Evolutionary conservation across 2,113 vertebrate species (phyloP), one percentile per base, ranked within the genome.

Genomic region (Anhinga rufa): DNA sequence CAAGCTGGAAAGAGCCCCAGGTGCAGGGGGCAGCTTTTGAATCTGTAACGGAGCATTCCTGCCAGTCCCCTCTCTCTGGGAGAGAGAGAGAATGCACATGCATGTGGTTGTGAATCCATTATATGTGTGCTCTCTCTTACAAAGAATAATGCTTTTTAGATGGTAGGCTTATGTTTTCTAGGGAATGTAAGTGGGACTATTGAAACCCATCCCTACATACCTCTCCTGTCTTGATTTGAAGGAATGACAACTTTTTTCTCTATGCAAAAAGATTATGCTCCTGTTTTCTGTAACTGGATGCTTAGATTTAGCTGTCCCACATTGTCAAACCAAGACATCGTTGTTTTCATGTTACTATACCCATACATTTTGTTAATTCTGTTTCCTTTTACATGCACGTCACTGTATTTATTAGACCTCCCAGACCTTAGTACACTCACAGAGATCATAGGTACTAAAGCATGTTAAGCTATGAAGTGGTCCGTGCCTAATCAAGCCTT

Each of bases 71-170:
- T 31, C 14, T 54, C 57, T 55, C 38, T 69, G 82, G 11, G 54
- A 55, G n/a, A 38, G 31, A 15, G 32, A 9, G 20, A 88, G 19
- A 0, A 0, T n/a, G 49, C 65, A 17, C 17, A 6, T 8, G 4
- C 4, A 3, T 36, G 16, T 77, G 54, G 9, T 14, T 90, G 58
- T 80, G 64, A 58, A 69, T 52, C 11, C 16, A 9, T 29, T 55
- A 25, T 5, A 22, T 0, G 0, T 65, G 15, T 60, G 22, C 28
- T 54, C 4, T 52, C 40, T 60, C 36, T 44, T 52, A 21, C 7
- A 5, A 9, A 40, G 71, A 66, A 19, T 28, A 18, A 70, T 14
- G 20, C 22, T 88, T 14, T 62, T 83, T 58, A 69, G 29, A 52
- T 40, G 3, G 20, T 62, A 40, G 46, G 34, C 19, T 49, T 25